Conservation (phyloP, 2,113 vertebrate species). For the Caloenas nicobarica region DNA sequence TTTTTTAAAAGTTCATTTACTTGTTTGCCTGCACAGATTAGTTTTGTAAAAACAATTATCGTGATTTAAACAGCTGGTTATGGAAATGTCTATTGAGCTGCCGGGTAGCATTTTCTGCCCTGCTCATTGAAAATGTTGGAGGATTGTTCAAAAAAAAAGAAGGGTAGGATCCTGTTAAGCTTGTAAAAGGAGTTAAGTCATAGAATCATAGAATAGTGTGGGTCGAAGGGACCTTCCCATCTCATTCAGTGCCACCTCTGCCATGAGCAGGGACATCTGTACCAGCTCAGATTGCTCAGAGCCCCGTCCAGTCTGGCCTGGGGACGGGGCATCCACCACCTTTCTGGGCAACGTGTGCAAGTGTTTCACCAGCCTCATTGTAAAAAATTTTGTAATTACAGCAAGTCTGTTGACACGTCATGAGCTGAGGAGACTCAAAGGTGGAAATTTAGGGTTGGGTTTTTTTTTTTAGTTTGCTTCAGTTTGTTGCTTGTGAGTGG, state of each 20-base stretch:
- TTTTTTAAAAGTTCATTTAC: slow-evolving; percentile 12
- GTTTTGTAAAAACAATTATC: background rate
- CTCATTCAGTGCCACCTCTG: no score
- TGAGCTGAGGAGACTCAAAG: background rate
- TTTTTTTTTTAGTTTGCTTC: background rate
- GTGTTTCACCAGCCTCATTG: no score
- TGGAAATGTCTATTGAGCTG: background rate
- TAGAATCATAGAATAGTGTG: no score
- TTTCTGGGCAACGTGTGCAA: no score
- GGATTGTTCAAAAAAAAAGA: background rate
- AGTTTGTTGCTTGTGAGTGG: background rate
- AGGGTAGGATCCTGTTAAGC: background rate
- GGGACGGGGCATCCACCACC: no score
- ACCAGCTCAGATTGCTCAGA: no score
- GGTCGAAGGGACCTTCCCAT: no score
- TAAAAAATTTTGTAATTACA: background rate
- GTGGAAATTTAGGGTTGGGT: rapidly evolving
- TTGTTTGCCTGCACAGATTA: background rate
- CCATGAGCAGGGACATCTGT: no score
- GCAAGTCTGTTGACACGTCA: background rate
- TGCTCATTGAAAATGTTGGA: background rate
- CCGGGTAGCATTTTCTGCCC: rapidly evolving
- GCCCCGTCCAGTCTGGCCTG: no score
- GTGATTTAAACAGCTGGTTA: background rate
- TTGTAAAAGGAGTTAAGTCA: background rate